Evolutionary conservation across 2,888 invertebrate species (phyloP), one percentile per base, ranked within the genome.

Genomic region (Oligia strigilis): DNA sequence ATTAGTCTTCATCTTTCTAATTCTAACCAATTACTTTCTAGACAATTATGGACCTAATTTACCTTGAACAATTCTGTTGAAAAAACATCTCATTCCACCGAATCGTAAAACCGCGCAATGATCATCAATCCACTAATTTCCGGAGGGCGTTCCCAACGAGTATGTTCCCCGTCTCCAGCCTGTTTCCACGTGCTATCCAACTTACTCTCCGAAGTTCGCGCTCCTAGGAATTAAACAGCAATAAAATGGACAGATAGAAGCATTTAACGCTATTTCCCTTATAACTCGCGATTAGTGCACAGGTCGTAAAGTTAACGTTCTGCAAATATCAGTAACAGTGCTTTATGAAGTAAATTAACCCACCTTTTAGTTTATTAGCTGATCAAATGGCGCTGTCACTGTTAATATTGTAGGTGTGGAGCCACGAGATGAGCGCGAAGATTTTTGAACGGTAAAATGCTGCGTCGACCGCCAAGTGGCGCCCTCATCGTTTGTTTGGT

Each of bases 261-360:
- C 23, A 36, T 60, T 75, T 77, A 73, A 66, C 58, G 29, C 62
- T 23, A 11, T 83, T 75, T 75, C 46, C 74, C 17, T 29, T 66
- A 49, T 13, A 65, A 40, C 46, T 46, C 3, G 23, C 36, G 23
- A 64, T 75, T 67, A 72, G 36, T n/a, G 1, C 49, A 17, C 17
- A 60, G 23, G 14, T 77, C 71, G 60, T 77, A 84, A 77, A 84
- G 17, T 69, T 67, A 67, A 85, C 77, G 55, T 72, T 69, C 49
- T 74, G 65, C 66, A 79, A 81, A 79, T 77, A 87, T 71, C 62
- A 40, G 65, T 77, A 72, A 79, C 66, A 67, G 17, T 67, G 67
- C 55, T 84, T 76, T 87, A 81, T 73, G 81, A 65, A 58, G 60
- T 66, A 79, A 85, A 84, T 86, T 77, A 79, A 73, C 67, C 70